Base-by-base conservation (phyloP, 2,888 invertebrate species). In the Archips xylosteana region DNA sequence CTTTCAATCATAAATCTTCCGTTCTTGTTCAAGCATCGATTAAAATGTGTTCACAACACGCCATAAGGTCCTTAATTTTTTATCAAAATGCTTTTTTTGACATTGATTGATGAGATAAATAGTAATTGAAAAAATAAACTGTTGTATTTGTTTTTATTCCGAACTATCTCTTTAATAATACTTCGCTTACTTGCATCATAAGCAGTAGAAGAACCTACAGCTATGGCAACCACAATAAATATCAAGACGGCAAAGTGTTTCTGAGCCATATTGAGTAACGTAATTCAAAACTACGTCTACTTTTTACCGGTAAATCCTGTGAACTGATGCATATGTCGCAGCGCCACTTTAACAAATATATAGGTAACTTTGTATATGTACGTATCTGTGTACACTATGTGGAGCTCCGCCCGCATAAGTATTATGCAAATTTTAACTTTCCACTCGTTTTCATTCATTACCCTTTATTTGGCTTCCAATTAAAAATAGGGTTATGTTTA, bases 401-500 rank as follows among this genome's bases (percentile, higher is more conserved):
- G 34, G 15, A 63, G 34, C 57, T 64, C 15, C 34, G 51, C 70
- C 70, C 70, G 70, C 70, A 70, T 70, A 36, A 45, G 70, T 63
- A 57, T 32, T 70, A 70, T 70, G 70, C 57, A 47, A 70, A 70
- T 70, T 45, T 70, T 59, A 54, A 57, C 62, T 70, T 57, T 70
- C 70, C 13, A 59, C 57, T 57, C 57, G 70, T 64, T 70, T 63
- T 64, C 15, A 57, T 45, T 45, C 57, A 64, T 57, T 70, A 57
- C 34, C 54, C 63, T 36, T 47, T 42, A 54, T 34, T 51, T n/a
- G 34, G 45, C 57, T 70, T 57, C 34, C 54, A 63, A n/a, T 45
- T 70, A 36, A 63, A 32, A 57, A 60, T 32, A 23, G 39, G 57
- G 57, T 57, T 57, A 1, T 32, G 23, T 54, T 54, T 23, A 2